Conservation (phyloP, 2,888 invertebrate species). For the Sinelater perroti region DNA sequence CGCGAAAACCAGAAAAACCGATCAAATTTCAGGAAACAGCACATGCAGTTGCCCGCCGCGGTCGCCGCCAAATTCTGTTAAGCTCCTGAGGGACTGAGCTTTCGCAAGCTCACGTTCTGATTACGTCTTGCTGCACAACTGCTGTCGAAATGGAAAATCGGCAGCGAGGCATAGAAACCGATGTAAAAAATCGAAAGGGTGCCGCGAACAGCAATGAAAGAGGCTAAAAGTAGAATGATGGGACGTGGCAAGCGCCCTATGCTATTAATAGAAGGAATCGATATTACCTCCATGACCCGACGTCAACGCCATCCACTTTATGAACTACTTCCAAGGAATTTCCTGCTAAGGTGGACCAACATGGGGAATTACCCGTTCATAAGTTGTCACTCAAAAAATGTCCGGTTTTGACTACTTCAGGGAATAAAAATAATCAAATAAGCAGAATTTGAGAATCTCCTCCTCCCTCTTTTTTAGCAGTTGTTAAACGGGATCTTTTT, state of each 20-base stretch:
- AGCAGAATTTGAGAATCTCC: too few relatives aligned
- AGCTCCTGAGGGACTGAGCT: constrained; percentile 1
- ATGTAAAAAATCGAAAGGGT: constrained; percentile 13
- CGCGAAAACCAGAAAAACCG: too few relatives aligned
- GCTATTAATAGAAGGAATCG: constrained; percentile 53
- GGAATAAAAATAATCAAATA: too few relatives aligned
- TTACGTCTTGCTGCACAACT: constrained; percentile 1
- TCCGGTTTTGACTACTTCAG: too few relatives aligned
- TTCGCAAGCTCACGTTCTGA: constrained; percentile 4
- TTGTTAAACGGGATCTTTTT: too few relatives aligned
- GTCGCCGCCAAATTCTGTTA: constrained; percentile 2
- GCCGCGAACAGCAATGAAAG: constrained; percentile 16
- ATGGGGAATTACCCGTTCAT: background rate
- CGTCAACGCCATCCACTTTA: constrained; percentile 39
- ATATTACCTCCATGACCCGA: constrained; percentile 47
- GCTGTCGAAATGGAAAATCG: constrained; percentile 9
- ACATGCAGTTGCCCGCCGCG: constrained; percentile 2
- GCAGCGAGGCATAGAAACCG: constrained; percentile 1
- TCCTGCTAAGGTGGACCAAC: constrained; percentile 1
- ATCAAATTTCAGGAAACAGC: background rate
- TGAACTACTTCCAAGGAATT: constrained; percentile 10
- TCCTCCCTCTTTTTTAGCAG: too few relatives aligned
- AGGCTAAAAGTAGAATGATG: constrained; percentile 46
- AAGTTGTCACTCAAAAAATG: too few relatives aligned
- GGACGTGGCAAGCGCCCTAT: constrained; percentile 43